phyloP scores from a whole-genome alignment of 2,888 invertebrate genomes.

The Apodemia zela region DNA sequence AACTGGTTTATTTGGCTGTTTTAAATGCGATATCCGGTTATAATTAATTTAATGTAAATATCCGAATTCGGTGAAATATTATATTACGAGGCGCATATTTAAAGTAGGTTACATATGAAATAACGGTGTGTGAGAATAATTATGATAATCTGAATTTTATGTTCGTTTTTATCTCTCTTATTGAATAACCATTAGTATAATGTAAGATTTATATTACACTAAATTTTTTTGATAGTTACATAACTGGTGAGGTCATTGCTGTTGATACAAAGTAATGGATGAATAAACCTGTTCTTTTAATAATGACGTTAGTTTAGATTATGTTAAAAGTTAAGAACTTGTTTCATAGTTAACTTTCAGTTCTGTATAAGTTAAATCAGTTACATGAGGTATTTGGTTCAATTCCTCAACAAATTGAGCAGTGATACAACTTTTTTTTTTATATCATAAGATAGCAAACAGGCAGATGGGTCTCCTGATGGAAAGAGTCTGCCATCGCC shows the following conservation, averaged over 20 bases:
- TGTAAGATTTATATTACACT: background rate
- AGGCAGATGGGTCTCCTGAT: no score
- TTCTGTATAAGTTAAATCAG: no score
- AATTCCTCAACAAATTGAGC: no score
- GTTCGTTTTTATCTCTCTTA: background rate
- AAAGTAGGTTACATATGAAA: constrained; percentile 6
- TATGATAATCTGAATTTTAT: background rate
- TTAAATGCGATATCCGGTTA: constrained; percentile 15
- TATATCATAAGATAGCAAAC: no score
- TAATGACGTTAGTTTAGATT: no score
- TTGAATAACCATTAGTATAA: background rate
- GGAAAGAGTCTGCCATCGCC: no score
- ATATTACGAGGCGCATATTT: background rate
- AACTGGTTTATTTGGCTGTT: constrained; percentile 25
- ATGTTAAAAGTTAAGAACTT: no score
- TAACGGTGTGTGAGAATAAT: background rate
- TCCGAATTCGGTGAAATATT: constrained; percentile 17
- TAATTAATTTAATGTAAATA: constrained; percentile 22
- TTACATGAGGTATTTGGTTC: no score
- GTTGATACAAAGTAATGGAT: no score
- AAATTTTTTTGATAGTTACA: background rate
- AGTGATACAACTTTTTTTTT: no score
- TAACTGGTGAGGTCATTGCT: background rate
- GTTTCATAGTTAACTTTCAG: no score
- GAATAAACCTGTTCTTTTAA: no score